Conservation (phyloP, 30 jellyfish, hydroid and myxozoan species). For the Aurelia sp. region DNA sequence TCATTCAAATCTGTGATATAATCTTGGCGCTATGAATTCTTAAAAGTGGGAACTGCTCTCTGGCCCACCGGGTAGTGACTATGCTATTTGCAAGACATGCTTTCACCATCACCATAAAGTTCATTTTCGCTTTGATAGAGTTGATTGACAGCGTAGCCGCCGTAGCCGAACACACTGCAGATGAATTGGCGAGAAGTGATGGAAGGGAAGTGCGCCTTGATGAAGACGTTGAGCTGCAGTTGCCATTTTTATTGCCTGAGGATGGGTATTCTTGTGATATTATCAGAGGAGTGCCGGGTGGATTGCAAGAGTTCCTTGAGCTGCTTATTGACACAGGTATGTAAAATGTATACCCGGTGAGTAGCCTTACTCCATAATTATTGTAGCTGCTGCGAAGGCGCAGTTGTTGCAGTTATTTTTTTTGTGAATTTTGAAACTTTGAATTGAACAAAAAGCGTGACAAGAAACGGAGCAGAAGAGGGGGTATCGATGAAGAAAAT, state of each 20-base stretch:
- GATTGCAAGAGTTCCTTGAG: constrained; percentile 93
- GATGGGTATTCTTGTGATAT: constrained; percentile 97
- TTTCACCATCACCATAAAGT: neutral
- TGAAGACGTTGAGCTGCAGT: constrained; percentile 88
- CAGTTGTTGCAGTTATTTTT: no score
- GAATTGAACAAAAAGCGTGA: no score
- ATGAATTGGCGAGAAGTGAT: constrained; percentile 87
- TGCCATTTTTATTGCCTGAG: constrained; percentile 96
- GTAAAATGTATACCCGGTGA: neutral
- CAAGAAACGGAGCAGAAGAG: no score
- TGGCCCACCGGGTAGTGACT: no score
- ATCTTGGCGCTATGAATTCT: no score
- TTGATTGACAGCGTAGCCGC: constrained; percentile 85
- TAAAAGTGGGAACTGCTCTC: no score
- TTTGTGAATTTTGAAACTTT: no score
- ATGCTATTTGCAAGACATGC: neutral
- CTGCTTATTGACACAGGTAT: constrained; percentile 86
- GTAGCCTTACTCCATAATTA: no score
- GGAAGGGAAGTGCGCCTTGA: constrained; percentile 95
- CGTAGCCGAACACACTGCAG: constrained; percentile 96
- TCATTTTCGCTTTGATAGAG: constrained; percentile 33
- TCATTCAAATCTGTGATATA: no score
- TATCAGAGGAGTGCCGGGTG: constrained; percentile 98
- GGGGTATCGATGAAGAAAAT: no score
- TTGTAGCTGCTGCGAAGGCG: no score